A percentile compares a stretch with the other conserved stretches of the same genome.
Evolutionary conservation across 2,113 vertebrate genomes (phyloP).

Genomic region (Melanocharis versteri): DNA sequence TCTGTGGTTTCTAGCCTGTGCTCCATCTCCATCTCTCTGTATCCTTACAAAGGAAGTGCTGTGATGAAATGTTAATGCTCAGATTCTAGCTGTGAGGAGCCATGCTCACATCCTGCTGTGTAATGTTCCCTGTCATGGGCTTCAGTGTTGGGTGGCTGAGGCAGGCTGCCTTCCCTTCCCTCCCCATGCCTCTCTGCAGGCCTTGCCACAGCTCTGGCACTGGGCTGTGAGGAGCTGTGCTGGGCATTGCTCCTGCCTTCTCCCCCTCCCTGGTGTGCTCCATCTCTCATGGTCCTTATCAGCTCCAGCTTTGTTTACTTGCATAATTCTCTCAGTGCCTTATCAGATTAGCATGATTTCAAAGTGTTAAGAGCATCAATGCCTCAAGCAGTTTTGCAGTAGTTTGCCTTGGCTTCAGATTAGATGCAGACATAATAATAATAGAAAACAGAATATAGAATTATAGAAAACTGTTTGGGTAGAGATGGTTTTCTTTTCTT

Average conservation of each 20-base stretch:
- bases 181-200: fast-evolving
- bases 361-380: constrained; percentile 28
- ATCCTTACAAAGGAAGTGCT: not conserved
- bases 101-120: not conserved
- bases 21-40: not conserved
- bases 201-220: not conserved
- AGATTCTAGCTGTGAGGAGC: not conserved
- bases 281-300: not conserved
- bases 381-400: constrained; percentile 16
- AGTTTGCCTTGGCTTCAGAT: not conserved
- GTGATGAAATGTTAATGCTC: not conserved
- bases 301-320: not conserved
- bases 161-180: not conserved
- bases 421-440: not conserved
- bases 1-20: not conserved
- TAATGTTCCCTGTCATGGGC: not conserved
- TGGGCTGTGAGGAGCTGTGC: not conserved
- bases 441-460: not conserved
- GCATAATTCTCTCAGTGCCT: constrained; percentile 15
- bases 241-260: not conserved
- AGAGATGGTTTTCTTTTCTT: not conserved
- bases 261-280: not conserved
- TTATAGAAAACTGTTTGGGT: not conserved
- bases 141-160: not conserved
- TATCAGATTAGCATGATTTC: constrained; percentile 53